Evolutionary conservation across 2,888 invertebrate genomes (phyloP), one percentile per base, ranked within the genome.

Genomic region (Theristus sp.): DNA sequence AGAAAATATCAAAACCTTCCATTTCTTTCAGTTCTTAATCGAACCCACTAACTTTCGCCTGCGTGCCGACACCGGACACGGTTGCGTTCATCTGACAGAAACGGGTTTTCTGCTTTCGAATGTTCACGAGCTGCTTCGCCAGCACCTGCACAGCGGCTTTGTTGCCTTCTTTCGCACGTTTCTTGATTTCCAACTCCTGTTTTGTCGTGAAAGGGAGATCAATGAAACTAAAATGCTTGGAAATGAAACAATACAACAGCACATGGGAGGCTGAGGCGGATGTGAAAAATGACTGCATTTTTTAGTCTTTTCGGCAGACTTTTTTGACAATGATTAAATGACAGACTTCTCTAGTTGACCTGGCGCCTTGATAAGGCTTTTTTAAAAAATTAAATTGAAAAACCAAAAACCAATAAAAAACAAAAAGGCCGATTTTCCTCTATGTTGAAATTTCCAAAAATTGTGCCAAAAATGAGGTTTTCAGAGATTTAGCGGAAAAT

Each of bases 151-250:
- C 66, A 69, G 75, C 76, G 71, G 88, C 87, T 70, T 84, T 85
- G 71, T 91, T 85, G 13, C 89, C 89, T 71, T 85, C 83, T 70
- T 86, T 85, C 0, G 89, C 90, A 75, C 85, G 81, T 70, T 87
- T 87, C 72, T 86, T 88, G 58, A 91, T 91, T 74, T 91, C 89
- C 74, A 82, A 76, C 78, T 88, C 86, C 84, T 87, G 71, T n/a
- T n/a, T n/a, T n/a, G 27, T n/a, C n/a, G n/a, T n/a, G n/a, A 78
- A 75, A 57, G 25, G 64, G 60, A 63, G 71, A 56, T 56, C 63
- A 28, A 38, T 56, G 57, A 57, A 55, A 62, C 56, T 57, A 46
- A 27, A 31, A 6, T 22, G 6, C 6, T 24, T n/a, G 10, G 10
- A 24, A 13, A n/a, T 24, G 29, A 26, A 20, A 22, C 46, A 28